A percentile compares a stretch with the other conserved stretches of the same genome.
These are phyloP conservation scores for Parascotia fuliginaria DNA, from an alignment of 2,888 invertebrate genomes.

Conservation along the genomic window DNA sequence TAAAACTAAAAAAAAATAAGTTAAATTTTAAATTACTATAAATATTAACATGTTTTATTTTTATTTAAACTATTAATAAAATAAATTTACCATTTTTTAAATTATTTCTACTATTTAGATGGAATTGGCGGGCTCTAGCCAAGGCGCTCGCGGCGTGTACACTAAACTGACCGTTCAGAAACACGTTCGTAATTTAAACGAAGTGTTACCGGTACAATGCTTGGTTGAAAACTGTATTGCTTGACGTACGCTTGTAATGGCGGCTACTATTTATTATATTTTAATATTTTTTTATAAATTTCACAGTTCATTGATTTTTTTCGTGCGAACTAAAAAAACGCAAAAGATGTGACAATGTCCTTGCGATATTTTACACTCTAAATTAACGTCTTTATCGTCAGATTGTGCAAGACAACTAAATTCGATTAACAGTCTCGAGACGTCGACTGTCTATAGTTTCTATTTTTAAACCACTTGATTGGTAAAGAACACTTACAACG, in stretches of 20 bases:
- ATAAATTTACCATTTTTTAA: constrained; percentile 60
- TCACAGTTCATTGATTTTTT: not conserved
- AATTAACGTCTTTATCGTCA: not conserved
- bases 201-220: constrained; percentile 38
- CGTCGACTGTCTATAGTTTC: not conserved
- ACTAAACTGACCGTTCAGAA: constrained; percentile 63
- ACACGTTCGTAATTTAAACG: constrained; percentile 67
- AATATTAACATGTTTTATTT: not conserved
- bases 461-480: constrained; percentile 1
- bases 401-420: not conserved
- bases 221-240: constrained; percentile 28
- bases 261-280: constrained; percentile 34
- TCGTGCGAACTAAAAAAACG: not conserved
- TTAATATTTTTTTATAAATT: constrained; percentile 3
- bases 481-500: not conserved
- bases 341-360: not conserved
- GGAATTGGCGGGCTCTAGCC: constrained; percentile 47
- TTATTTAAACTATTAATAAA: not conserved
- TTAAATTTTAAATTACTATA: not conserved
- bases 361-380: not conserved
- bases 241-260: constrained; percentile 47
- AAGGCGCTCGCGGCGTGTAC: constrained; percentile 61
- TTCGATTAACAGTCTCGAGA: not conserved
- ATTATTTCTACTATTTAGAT: constrained; percentile 41
- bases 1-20: constrained; percentile 8